These are phyloP conservation scores for Bos javanicus DNA, from an alignment of 2,113 vertebrate genomes.

Conservation along the genomic window DNA sequence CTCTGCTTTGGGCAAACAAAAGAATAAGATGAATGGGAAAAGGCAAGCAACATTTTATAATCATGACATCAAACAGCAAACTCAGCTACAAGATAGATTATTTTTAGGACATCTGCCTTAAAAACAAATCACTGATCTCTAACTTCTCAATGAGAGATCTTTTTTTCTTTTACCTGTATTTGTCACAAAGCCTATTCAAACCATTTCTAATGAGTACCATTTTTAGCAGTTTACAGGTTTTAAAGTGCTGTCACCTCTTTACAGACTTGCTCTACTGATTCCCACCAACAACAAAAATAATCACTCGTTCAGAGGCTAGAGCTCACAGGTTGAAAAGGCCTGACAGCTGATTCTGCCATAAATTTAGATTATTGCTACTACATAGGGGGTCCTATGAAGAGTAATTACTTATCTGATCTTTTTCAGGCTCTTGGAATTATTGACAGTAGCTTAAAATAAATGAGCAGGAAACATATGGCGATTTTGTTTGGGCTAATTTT, in stretches of 20 bases:
- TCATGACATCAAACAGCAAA: slow-evolving; percentile 41
- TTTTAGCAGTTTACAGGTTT: slow-evolving; percentile 18
- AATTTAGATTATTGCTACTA: slow-evolving; percentile 40
- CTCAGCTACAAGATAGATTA: slow-evolving; percentile 23
- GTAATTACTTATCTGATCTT: slow-evolving; percentile 52
- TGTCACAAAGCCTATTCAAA: slow-evolving; percentile 7
- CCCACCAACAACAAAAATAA: slow-evolving; percentile 11
- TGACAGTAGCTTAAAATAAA: slow-evolving; percentile 29
- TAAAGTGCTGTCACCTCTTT: not conserved
- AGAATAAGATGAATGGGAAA: slow-evolving; percentile 22
- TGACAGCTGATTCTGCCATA: not conserved
- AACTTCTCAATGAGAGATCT: not conserved
- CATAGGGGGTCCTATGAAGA: not conserved
- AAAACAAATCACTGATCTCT: slow-evolving; percentile 25
- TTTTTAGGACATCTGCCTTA: slow-evolving; percentile 21
- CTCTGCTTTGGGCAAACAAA: slow-evolving; percentile 52
- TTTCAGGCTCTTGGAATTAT: slow-evolving; percentile 25
- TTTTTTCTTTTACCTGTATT: not conserved
- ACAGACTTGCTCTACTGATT: not conserved
- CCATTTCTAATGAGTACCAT: not conserved
- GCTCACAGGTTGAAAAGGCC: not conserved
- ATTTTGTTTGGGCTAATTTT: slow-evolving; percentile 16
- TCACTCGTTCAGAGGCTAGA: not conserved
- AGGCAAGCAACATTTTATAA: slow-evolving; percentile 35
- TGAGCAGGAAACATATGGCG: not conserved